phyloP scores from a whole-genome alignment of 2,113 vertebrate species.

The Xiphophorus couchianus region DNA sequence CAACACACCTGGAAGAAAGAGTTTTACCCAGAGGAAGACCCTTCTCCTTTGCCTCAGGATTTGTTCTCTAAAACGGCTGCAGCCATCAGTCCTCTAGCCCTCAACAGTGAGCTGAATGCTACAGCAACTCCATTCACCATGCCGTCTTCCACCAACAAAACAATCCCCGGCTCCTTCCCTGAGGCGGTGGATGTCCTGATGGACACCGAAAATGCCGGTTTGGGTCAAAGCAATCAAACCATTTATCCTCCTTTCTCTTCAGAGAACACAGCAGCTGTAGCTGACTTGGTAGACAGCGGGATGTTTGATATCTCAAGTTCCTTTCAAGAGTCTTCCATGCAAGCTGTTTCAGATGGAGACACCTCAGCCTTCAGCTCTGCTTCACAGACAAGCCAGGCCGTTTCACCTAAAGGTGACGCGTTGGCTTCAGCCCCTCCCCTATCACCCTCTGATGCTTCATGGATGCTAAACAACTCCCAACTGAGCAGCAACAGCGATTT shows the following conservation, averaged over 20 bases:
- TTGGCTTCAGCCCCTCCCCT: slow-evolving; percentile 73
- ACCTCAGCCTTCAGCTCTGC: slow-evolving; percentile 65
- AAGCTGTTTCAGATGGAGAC: slow-evolving; percentile 34
- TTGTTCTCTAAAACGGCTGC: slow-evolving; percentile 52
- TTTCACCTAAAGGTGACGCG: slow-evolving; percentile 45
- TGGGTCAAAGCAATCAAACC: slow-evolving; percentile 37
- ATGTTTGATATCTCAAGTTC: slow-evolving; percentile 55
- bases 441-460: slow-evolving; percentile 71
- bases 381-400: slow-evolving; percentile 44
- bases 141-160: slow-evolving; percentile 37
- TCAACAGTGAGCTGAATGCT: slow-evolving; percentile 71
- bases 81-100: slow-evolving; percentile 48
- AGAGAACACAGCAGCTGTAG: neutral
- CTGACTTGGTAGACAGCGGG: slow-evolving; percentile 56
- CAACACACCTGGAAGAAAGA: slow-evolving; percentile 50
- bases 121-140: slow-evolving; percentile 65
- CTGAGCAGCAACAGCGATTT: slow-evolving; percentile 55
- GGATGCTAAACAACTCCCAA: slow-evolving; percentile 68
- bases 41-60: slow-evolving; percentile 60
- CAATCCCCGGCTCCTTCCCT: slow-evolving; percentile 16
- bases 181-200: slow-evolving; percentile 55
- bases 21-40: slow-evolving; percentile 39
- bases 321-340: slow-evolving; percentile 37
- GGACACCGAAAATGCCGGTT: slow-evolving; percentile 49
- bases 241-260: slow-evolving; percentile 37